Evolutionary conservation across 2,113 vertebrate genomes (phyloP).

Genomic region (Scomber japonicus): DNA sequence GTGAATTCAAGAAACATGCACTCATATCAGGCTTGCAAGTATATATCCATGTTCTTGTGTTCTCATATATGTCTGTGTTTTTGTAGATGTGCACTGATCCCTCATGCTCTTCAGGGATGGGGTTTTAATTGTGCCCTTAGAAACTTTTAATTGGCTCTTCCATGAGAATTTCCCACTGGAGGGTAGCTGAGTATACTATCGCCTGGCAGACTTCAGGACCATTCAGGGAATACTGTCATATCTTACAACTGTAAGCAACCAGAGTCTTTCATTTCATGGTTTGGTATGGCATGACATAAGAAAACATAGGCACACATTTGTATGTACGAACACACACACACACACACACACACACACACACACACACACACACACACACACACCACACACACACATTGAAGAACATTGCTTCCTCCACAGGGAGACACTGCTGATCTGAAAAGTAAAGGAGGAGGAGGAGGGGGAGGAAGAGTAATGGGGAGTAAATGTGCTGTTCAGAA

Average conservation of each 20-base stretch:
- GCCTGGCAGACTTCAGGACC: conserved; percentile 49
- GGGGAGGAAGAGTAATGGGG: conserved; percentile 42
- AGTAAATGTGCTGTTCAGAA: conserved; percentile 46
- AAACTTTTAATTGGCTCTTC: conserved; percentile 68
- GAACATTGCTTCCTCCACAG: conserved; percentile 11
- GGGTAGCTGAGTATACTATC: conserved; percentile 31
- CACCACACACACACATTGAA: not conserved
- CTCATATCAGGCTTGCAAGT: conserved; percentile 1
- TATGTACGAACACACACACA: not conserved
- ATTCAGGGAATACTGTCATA: conserved; percentile 40
- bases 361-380: not conserved
- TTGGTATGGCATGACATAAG: conserved; percentile 2
- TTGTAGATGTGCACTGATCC: conserved; percentile 18
- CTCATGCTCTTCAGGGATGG: conserved; percentile 15
- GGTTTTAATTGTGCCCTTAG: conserved; percentile 68
- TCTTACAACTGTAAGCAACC: conserved; percentile 27
- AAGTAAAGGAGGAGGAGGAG: conserved; percentile 15
- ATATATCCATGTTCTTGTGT: conserved; percentile 8
- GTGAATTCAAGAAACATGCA: not conserved
- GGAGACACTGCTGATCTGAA: conserved; percentile 38
- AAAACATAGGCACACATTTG: not conserved
- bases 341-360: not conserved
- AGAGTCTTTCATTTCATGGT: conserved; percentile 44
- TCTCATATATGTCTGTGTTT: not conserved
- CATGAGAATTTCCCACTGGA: conserved; percentile 32